Conservation (phyloP, 2,797 vertebrate genomes). For the Hippoglossus hippoglossus region DNA sequence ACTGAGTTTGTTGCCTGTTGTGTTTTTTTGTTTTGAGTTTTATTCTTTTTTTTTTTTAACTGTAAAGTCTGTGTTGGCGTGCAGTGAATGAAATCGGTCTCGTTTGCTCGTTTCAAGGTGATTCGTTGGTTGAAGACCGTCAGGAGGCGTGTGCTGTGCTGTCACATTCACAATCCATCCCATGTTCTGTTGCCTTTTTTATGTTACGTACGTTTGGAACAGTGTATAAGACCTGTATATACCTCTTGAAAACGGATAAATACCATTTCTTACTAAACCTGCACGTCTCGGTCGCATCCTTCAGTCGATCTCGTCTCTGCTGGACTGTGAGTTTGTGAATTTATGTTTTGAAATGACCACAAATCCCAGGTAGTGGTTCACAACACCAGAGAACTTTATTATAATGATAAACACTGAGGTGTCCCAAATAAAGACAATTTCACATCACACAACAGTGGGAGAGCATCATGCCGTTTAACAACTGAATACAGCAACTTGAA, state of each 20-base stretch:
- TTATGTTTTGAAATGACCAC: too few species aligned
- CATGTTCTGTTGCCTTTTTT: constrained; percentile 61
- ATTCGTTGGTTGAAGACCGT: constrained; percentile 22
- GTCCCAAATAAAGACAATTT: too few species aligned
- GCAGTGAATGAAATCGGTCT: constrained; percentile 44
- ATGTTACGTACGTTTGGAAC: constrained; percentile 57
- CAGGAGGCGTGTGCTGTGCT: constrained; percentile 20
- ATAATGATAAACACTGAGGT: too few species aligned
- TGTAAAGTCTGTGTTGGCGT: constrained; percentile 46
- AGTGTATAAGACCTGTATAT: constrained; percentile 70
- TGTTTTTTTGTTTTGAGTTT: constrained; percentile 24
- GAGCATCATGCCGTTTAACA: too few species aligned
- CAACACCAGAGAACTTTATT: too few species aligned
- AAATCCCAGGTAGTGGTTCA: too few species aligned
- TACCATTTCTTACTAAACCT: constrained; percentile 70
- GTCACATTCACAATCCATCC: constrained; percentile 37
- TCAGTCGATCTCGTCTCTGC: neutral
- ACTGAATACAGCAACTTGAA: too few species aligned
- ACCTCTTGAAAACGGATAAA: constrained; percentile 73
- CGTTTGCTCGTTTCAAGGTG: constrained; percentile 25
- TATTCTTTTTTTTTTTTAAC: constrained; percentile 50
- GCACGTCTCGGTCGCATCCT: neutral
- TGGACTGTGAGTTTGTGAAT: neutral
- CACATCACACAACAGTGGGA: too few species aligned
- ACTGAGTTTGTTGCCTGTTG: constrained; percentile 54